These are phyloP conservation scores for Eriocheir sinensis DNA, from an alignment of 1,140 invertebrate species.

Conservation along the genomic window DNA sequence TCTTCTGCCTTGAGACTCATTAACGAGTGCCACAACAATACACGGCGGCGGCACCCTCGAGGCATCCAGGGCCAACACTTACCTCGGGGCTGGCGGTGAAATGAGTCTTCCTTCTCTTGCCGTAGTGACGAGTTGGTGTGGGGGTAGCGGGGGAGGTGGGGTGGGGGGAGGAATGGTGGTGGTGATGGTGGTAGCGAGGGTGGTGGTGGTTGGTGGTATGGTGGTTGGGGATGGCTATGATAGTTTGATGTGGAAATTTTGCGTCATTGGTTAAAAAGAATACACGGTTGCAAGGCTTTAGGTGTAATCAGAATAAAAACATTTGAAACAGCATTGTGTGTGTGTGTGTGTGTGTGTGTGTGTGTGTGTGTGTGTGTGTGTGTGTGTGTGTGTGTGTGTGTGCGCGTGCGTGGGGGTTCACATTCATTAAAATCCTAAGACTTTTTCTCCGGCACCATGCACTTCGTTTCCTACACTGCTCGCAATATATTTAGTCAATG, in stretches of 20 bases:
- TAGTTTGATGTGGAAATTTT: too few relatives aligned
- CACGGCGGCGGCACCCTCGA: not conserved
- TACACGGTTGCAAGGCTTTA: not conserved
- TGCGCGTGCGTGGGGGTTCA: not conserved
- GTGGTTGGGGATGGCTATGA: too few relatives aligned
- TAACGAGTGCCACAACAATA: conserved; percentile 24
- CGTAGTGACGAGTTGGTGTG: not conserved
- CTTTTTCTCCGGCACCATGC: too few relatives aligned
- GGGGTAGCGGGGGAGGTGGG: too few relatives aligned
- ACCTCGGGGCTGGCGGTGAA: not conserved
- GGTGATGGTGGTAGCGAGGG: too few relatives aligned
- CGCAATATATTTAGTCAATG: too few relatives aligned
- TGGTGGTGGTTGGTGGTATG: too few relatives aligned
- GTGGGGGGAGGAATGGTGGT: too few relatives aligned
- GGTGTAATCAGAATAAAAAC: not conserved
- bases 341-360: conserved; percentile 30
- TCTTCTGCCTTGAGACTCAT: not conserved
- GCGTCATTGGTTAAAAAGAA: not conserved
- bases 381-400: conserved; percentile 57
- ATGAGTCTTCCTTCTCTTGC: not conserved
- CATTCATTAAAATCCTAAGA: not conserved
- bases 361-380: conserved; percentile 54
- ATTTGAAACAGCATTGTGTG: not conserved
- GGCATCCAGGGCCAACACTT: not conserved
- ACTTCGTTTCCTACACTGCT: too few relatives aligned